A percentile compares a stretch with the other conserved stretches of the same genome.
Conservation (phyloP, 2,888 invertebrate genomes). For the Theristus sp. region DNA sequence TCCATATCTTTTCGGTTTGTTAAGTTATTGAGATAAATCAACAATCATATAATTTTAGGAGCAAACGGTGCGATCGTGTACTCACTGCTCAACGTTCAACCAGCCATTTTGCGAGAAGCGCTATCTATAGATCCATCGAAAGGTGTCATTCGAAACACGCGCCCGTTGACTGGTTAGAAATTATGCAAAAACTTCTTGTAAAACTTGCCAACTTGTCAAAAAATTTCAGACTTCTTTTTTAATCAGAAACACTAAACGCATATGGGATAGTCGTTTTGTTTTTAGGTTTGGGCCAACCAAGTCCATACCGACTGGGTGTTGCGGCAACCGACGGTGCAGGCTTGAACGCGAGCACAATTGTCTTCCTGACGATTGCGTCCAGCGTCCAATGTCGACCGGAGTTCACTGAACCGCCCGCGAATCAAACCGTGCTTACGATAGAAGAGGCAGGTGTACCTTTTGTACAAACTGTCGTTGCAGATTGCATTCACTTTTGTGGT, state of each 20-base stretch:
- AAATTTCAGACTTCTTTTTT: no score
- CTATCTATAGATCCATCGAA: not conserved
- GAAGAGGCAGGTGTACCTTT: not conserved
- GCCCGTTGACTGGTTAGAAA: not conserved
- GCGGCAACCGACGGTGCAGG: not conserved
- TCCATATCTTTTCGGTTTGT: not conserved
- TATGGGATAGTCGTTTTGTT: not conserved
- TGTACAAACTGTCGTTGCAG: no score
- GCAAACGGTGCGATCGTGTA: not conserved
- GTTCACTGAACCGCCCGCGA: not conserved
- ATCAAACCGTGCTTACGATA: not conserved
- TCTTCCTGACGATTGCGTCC: not conserved
- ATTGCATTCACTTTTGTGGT: no score
- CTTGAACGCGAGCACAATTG: not conserved
- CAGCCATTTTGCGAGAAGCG: not conserved
- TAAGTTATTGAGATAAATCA: no score
- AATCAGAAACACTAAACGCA: no score
- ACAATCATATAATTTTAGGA: not conserved
- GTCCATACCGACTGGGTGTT: not conserved
- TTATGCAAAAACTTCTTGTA: not conserved
- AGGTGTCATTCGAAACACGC: not conserved
- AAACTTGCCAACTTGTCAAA: no score
- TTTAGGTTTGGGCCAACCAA: not conserved
- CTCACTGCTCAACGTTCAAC: slow-evolving; percentile 1
- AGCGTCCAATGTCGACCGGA: not conserved